Base-by-base conservation (phyloP, 2,113 vertebrate genomes). In the Haplochromis vanheusdeni region DNA sequence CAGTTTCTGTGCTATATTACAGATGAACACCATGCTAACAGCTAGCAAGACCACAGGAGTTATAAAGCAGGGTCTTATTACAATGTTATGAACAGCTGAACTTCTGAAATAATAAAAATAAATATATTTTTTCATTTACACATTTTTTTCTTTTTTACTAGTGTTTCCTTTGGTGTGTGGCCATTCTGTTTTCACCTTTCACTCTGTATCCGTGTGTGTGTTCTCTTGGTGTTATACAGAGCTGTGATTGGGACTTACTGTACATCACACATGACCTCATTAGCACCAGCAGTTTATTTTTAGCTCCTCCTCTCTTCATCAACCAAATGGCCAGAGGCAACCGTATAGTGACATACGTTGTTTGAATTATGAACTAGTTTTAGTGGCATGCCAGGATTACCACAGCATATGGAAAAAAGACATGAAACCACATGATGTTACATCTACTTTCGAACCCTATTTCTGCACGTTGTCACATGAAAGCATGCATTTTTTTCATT, bases 261-360 rank as follows among this genome's bases (percentile, higher is more conserved):
- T 94, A 93, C 94, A 95, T 93, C 90, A 94, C 94, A 92, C 89
- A 89, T 95, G 95, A 96, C 95, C 94, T 95, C 95, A 95, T 95
- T 95, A 94, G 91, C 86, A 81, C 81, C 21, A 26, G 80, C 79
- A 40, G 87, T 92, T 91, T 95, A 95, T 95, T 94, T 95, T 94
- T 94, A 94, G 92, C 90, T 82, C 79, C 89, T 87, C 86, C 84
- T 93, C 87, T 88, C 89, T 93, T 94, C 93, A 92, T 90, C 84
- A 90, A 87, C 87, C 83, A 88, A 88, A 89, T 47, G n/a, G 87
- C 91, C 87, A 7, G 26, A 93, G 92, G 94, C 93, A 82, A 87
- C 54, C 55, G n/a, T 88, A 31, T 79, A 51, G 73, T 51, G 73
- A 51, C 73, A 77, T 77, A 49, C 26, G 17, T 49, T 77, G 73